These are phyloP conservation scores for Spea multiplicata DNA, from an alignment of 2,113 vertebrate species.

Conservation along the genomic window DNA sequence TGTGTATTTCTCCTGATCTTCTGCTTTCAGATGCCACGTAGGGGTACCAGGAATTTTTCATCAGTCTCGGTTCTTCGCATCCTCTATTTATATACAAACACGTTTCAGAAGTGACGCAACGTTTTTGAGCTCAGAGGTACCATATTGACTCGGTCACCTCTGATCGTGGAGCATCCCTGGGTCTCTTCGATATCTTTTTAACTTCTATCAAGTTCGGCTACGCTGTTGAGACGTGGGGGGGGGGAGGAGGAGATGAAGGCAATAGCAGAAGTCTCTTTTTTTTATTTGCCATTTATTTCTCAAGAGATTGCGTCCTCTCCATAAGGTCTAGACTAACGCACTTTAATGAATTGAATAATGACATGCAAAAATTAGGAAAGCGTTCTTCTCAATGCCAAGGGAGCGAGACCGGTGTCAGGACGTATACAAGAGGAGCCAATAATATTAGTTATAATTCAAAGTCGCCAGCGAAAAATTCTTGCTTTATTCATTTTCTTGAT, in stretches of 20 bases:
- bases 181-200: constrained; percentile 16
- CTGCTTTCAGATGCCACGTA: neutral
- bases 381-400: neutral
- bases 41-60: neutral
- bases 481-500: constrained; percentile 6
- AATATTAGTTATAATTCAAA: constrained; percentile 44
- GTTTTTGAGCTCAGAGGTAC: neutral
- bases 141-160: constrained; percentile 38
- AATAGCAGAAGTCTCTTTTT: constrained; percentile 1
- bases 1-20: neutral
- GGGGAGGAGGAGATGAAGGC: constrained; percentile 7
- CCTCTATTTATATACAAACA: constrained; percentile 28
- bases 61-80: neutral
- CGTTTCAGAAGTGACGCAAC: constrained; percentile 12
- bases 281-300: constrained; percentile 10
- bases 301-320: neutral
- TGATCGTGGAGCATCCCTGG: constrained; percentile 4
- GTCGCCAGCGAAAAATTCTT: constrained; percentile 32
- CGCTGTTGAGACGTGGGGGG: constrained; percentile 29
- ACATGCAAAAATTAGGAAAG: constrained; percentile 38
- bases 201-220: constrained; percentile 20
- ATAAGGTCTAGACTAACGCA: constrained; percentile 2
- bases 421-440: constrained; percentile 28
- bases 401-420: constrained; percentile 30
- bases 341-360: constrained; percentile 44